Evolutionary conservation across 2,113 vertebrate species (phyloP).

Genomic region (Chaenogobius annularis): DNA sequence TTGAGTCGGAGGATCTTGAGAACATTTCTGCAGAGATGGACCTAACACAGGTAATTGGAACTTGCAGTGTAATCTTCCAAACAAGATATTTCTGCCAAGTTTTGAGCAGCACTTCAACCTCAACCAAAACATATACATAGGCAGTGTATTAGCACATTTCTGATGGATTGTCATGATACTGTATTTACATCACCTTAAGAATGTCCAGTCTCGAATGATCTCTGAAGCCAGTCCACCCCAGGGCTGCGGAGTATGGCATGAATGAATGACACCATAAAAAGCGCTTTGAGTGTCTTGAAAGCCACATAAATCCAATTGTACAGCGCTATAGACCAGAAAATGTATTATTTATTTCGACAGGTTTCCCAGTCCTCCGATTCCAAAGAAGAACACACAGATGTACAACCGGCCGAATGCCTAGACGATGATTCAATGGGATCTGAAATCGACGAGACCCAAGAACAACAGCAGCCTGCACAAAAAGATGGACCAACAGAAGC

Average conservation of each 20-base stretch:
- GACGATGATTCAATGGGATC: constrained; percentile 8
- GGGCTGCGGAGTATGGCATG: too few relatives aligned
- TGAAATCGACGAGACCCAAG: constrained; percentile 13
- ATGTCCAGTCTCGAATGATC: too few relatives aligned
- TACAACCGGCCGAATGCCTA: not conserved
- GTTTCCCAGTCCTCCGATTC: not conserved
- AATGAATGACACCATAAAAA: too few relatives aligned
- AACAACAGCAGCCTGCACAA: constrained; percentile 17
- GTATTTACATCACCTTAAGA: too few relatives aligned
- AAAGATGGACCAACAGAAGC: constrained; percentile 14
- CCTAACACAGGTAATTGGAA: constrained; percentile 35
- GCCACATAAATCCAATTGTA: too few relatives aligned
- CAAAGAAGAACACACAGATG: not conserved
- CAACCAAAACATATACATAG: too few relatives aligned
- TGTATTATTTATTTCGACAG: constrained; percentile 32
- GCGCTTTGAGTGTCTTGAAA: too few relatives aligned
- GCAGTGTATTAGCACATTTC: not conserved
- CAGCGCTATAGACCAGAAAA: not conserved
- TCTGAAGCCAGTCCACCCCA: too few relatives aligned
- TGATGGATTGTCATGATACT: too few relatives aligned
- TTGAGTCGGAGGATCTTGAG: not conserved
- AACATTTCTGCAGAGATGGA: constrained; percentile 18
- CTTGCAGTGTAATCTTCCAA: not conserved
- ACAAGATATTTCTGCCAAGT: too few relatives aligned
- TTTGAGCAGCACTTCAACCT: too few relatives aligned